A percentile compares a stretch with the other conserved stretches of the same genome.
Conservation (phyloP, 1,140 invertebrate species). For the Drosophila pandora region DNA sequence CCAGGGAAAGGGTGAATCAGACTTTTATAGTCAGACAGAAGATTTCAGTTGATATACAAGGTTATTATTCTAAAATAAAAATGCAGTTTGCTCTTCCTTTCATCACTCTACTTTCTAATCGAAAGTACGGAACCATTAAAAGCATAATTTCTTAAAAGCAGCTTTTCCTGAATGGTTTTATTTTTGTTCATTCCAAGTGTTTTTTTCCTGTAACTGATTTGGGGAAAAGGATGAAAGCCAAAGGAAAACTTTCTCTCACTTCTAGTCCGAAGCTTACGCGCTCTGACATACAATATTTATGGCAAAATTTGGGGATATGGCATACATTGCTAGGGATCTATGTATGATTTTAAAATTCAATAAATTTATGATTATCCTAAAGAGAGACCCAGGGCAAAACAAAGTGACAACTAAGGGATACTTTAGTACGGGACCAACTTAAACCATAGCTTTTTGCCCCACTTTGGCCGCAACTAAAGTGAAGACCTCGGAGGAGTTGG, state of each 20-base stretch:
- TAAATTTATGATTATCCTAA: slow-evolving; percentile 77
- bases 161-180: slow-evolving; percentile 3
- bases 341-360: slow-evolving; percentile 72
- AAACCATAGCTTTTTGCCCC: background rate
- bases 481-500: background rate
- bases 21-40: slow-evolving; percentile 10
- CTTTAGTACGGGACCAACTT: slow-evolving; percentile 20
- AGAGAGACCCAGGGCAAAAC: slow-evolving; percentile 30
- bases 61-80: background rate
- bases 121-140: slow-evolving; percentile 8
- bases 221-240: background rate
- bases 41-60: slow-evolving; percentile 2
- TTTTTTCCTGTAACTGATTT: background rate
- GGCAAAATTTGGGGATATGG: slow-evolving; percentile 14
- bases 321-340: slow-evolving; percentile 38
- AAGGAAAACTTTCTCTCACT: slow-evolving; percentile 6
- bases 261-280: slow-evolving; percentile 15
- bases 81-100: background rate
- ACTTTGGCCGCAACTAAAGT: slow-evolving; percentile 14
- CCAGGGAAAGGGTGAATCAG: slow-evolving; percentile 23
- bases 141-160: slow-evolving; percentile 15
- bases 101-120: background rate
- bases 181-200: slow-evolving; percentile 4
- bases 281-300: slow-evolving; percentile 57
- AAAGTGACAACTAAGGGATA: slow-evolving; percentile 35